These are phyloP conservation scores for Rhyacophila brunnea DNA, from an alignment of 1,140 invertebrate species.

Conservation along the genomic window DNA sequence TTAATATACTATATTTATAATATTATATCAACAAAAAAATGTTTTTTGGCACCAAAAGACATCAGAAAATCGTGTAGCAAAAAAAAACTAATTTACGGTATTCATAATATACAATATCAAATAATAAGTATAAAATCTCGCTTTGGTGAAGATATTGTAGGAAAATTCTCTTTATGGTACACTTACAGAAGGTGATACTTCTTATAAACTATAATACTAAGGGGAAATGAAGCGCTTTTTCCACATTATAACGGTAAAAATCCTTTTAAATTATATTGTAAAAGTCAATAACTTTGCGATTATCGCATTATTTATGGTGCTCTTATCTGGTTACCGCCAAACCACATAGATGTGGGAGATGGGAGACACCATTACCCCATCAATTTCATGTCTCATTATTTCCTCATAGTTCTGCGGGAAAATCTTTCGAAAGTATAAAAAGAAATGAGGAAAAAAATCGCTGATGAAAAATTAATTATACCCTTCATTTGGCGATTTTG, in stretches of 20 bases:
- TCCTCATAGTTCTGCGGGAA: background rate
- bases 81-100: too few relatives aligned
- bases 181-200: too few relatives aligned
- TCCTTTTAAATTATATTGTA: slow-evolving; percentile 15
- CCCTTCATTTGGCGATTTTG: slow-evolving; percentile 23
- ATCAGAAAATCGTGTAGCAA: too few relatives aligned
- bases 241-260: slow-evolving; percentile 5
- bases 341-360: slow-evolving; percentile 4
- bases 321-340: slow-evolving; percentile 15
- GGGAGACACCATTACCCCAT: slow-evolving; percentile 20
- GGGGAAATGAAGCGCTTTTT: background rate
- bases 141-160: too few relatives aligned
- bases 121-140: too few relatives aligned
- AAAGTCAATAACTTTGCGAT: slow-evolving; percentile 24
- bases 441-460: slow-evolving; percentile 15
- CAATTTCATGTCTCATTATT: slow-evolving; percentile 34
- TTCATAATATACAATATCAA: too few relatives aligned
- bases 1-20: too few relatives aligned
- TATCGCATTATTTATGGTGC: slow-evolving; percentile 20
- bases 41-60: too few relatives aligned
- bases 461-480: slow-evolving; percentile 30
- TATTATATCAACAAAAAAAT: too few relatives aligned
- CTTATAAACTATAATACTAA: too few relatives aligned
- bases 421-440: slow-evolving; percentile 2
- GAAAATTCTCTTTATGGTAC: too few relatives aligned